Conservation (phyloP, 2,113 vertebrate genomes). For the Hippotragus niger region DNA sequence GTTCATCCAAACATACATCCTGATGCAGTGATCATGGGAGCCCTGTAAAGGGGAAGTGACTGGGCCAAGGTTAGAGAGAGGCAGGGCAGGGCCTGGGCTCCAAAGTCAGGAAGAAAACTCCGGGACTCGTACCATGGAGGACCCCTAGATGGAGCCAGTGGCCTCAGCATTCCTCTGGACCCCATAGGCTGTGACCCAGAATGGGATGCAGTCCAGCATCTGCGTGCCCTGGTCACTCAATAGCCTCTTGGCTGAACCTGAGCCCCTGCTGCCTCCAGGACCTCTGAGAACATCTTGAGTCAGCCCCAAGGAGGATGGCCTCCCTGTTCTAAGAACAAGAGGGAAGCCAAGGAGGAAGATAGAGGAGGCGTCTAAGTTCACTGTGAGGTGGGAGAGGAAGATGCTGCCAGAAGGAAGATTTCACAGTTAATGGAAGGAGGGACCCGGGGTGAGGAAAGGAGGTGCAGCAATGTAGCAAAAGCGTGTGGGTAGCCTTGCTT, state of each 20-base stretch:
- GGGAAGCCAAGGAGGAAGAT: neutral
- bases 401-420: neutral
- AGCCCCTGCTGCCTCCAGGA: neutral
- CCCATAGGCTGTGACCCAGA: neutral
- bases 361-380: neutral
- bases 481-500: neutral
- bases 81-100: neutral
- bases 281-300: neutral
- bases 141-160: neutral
- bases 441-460: neutral
- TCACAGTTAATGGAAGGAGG: neutral
- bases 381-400: neutral
- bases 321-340: neutral
- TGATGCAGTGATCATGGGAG: neutral
- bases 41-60: neutral
- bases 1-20: too few species aligned
- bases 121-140: neutral
- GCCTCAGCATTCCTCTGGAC: neutral
- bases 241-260: neutral
- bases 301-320: neutral
- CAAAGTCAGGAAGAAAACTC: neutral
- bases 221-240: neutral
- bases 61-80: neutral
- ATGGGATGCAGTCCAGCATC: neutral
- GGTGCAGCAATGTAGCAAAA: neutral